Evolutionary conservation across 2,113 vertebrate genomes (phyloP), one percentile per base, ranked within the genome.

Genomic region (Promerops cafer): DNA sequence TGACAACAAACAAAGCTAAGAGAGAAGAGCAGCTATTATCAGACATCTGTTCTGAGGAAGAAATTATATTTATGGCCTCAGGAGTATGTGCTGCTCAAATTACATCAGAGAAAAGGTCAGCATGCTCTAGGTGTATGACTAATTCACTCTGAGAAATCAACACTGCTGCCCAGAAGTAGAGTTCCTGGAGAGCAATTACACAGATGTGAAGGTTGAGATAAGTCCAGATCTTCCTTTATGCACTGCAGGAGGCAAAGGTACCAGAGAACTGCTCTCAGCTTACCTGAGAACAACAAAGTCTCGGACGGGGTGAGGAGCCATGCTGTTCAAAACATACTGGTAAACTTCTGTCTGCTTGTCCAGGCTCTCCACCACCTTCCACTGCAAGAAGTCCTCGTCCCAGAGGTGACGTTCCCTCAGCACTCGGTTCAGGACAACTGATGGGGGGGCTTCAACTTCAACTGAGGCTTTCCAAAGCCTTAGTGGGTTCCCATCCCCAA

Each of bases 351-450:
- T 99, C 89, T 99, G 99, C 92, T 98, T 98, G 98, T 99, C 99
- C 90, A 99, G 94, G 4, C 97, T 98, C 91, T 99, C 99, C 7
- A 98, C 98, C n/a, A 99, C 97, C 97, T 99, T 99, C 99, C 99
- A 99, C 94, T 99, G 99, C 96, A 99, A 97, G 75, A 99, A 98
- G 94, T 99, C 99, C 64, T 99, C 98, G 0, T 99, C 99, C 99
- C 99, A 99, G 61, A 99, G 98, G 96, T 99, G 99, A 54, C 99
- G 99, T 97, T 99, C 99, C 91, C 99, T 98, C 82, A 99, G 97
- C 92, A 99, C 98, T 3, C 99, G 98, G 83, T 99, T 99, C 97
- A 99, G 87, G 44, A 99, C 99, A 28, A 99, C 99, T 0, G 99
- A 99, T 1, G 99, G 99, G 0, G 99, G 99, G 0, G 99, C 99